Percentiles rank a stretch among this genome's conserved stretches.
These are phyloP conservation scores for Drosophila subsilvestris DNA, from an alignment of 2,888 invertebrate species.

Conservation along the genomic window DNA sequence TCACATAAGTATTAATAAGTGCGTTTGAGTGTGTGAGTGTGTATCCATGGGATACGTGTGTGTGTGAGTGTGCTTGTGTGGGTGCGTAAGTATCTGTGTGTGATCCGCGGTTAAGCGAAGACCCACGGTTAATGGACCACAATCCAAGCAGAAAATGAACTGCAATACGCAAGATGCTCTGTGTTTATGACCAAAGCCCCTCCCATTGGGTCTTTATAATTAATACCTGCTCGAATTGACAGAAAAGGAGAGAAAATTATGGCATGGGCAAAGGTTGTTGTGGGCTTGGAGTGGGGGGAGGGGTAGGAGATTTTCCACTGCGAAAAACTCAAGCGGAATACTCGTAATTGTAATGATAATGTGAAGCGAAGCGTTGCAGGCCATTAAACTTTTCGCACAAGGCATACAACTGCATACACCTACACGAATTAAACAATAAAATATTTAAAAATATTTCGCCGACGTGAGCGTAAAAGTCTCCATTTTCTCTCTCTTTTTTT, in stretches of 20 bases:
- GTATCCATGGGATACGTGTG: constrained; percentile 6
- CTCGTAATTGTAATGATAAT: constrained; percentile 51
- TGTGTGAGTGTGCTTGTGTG: not conserved
- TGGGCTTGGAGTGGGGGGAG: not conserved
- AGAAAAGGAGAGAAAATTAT: not conserved
- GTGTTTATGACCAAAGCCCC: constrained; percentile 24
- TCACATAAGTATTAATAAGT: not conserved
- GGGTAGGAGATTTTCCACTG: not conserved
- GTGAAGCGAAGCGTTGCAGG: constrained; percentile 42
- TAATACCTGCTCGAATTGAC: constrained; percentile 37
- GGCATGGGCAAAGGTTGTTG: not conserved
- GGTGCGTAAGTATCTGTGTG: constrained; percentile 39
- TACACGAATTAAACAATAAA: constrained; percentile 44
- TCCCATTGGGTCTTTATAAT: constrained; percentile 27
- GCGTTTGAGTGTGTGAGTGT: not conserved
- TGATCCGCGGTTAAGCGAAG: constrained; percentile 1
- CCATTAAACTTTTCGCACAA: constrained; percentile 43
- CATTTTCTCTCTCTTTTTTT: not conserved
- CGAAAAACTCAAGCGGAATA: constrained; percentile 13
- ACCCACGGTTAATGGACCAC: constrained; percentile 36
- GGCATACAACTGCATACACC: not conserved
- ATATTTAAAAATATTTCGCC: constrained; percentile 51
- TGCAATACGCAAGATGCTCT: constrained; percentile 46
- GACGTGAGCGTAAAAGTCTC: constrained; percentile 16
- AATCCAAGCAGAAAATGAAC: constrained; percentile 64